Base-by-base conservation (phyloP, 1,140 invertebrate species). In the Macrocentrus cingulum region DNA sequence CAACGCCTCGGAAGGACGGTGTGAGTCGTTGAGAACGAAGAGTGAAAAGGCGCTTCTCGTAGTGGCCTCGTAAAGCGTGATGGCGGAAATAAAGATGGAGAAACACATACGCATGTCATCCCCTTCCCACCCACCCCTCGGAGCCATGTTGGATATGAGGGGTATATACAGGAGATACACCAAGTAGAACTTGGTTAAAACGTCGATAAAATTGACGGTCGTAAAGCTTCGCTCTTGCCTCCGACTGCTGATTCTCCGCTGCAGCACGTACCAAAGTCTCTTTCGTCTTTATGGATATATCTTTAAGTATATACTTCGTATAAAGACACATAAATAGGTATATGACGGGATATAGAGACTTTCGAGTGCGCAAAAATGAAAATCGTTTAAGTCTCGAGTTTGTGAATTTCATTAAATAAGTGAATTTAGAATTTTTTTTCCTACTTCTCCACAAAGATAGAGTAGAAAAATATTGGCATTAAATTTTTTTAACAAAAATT, bases 191-290 rank as follows among this genome's bases (percentile, higher is more conserved):
- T 56, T 52, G 48, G 53, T 56, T 56, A 56, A 61, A 61, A 56
- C 39, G 59, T 61, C 54, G 54, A 61, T 61, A 61, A 61, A 61
- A 52, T 61, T 56, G 59, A 61, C 53, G 54, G 6, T 61, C 49
- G 54, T 61, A 56, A 56, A 56, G 41, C 23, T 15, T 34, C 25
- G n/a, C n/a, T 36, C 36, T 5, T 56, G 49, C n/a, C 37, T 56
- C 23, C 36, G 8, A 36, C 23, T 11, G 4, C 44, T 41, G 22
- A 25, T 54, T 4, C 23, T 39, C n/a, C 41, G 29, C 46, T 16
- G 1, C 46, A 45, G 22, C 37, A 29, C 37, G 37, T 42, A 54
- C 41, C n/a, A 18, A n/a, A n/a, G 15, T 39, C 15, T 37, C 20
- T 52, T 52, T 34, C 18, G 23, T 52, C 16, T 52, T 20, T 19